These are phyloP conservation scores for Heliconius ethilla DNA, from an alignment of 2,888 invertebrate genomes.

Conservation along the genomic window DNA sequence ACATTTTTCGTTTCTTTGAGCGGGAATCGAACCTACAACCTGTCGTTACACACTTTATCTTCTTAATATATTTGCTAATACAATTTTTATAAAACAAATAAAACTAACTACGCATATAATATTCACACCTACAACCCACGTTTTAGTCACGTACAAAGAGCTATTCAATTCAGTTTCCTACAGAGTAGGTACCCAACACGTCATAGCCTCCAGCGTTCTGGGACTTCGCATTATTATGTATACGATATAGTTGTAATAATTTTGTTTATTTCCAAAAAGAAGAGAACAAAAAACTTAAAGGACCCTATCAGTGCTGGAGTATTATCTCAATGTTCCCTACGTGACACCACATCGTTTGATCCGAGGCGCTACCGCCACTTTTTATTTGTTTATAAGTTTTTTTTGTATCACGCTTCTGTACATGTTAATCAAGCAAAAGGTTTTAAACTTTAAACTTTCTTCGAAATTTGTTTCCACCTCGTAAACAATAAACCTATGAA, in stretches of 20 bases:
- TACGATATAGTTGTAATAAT: slow-evolving; percentile 60
- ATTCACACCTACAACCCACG: slow-evolving; percentile 47
- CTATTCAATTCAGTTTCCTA: slow-evolving; percentile 62
- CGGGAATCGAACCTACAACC: too few species aligned
- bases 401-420: slow-evolving; percentile 73
- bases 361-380: slow-evolving; percentile 64
- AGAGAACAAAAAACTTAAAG: slow-evolving; percentile 67
- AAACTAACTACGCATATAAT: slow-evolving; percentile 46
- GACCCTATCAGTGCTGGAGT: slow-evolving; percentile 66
- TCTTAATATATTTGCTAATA: too few species aligned
- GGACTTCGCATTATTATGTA: slow-evolving; percentile 64
- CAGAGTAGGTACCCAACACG: slow-evolving; percentile 55
- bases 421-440: slow-evolving; percentile 77
- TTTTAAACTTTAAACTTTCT: slow-evolving; percentile 60
- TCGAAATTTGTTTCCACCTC: slow-evolving; percentile 72
- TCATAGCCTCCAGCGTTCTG: slow-evolving; percentile 62
- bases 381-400: slow-evolving; percentile 70
- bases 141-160: slow-evolving; percentile 58
- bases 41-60: too few species aligned
- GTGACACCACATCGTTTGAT: slow-evolving; percentile 72
- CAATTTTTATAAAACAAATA: slow-evolving; percentile 13
- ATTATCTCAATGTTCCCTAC: slow-evolving; percentile 73
- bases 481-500: slow-evolving; percentile 67
- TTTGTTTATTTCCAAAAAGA: slow-evolving; percentile 69
- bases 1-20: too few species aligned